Evolutionary conservation across 1,140 invertebrate species (phyloP), one percentile per base, ranked within the genome.

Genomic region (Subanguina moxae): DNA sequence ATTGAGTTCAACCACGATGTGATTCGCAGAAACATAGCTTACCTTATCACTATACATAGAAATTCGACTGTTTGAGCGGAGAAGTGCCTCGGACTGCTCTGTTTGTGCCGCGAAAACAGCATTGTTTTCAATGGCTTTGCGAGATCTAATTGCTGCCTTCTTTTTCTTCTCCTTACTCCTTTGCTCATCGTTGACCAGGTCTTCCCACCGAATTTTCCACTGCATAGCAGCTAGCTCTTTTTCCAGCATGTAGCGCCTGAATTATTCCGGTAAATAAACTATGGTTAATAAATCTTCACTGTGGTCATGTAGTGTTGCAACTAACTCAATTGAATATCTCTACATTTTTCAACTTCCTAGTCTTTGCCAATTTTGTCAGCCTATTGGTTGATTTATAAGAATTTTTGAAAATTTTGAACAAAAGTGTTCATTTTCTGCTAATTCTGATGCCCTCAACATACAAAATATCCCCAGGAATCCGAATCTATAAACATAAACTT

Each of bases 171-270:
- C 65, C 67, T 78, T 63, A 65, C 63, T 21, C n/a, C 67, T 15
- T 52, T 58, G 9, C 19, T 78, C 70, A 48, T 78, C 72, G 28
- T 69, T 70, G 48, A 78, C 80, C 17, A 93, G 87, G 70, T 95
- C 92, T 65, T 89, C 88, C 87, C 90, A 90, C 70, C 88, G 87
- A 0, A 97, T 89, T 76, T 90, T 89, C 94, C 94, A 97, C 23
- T 90, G 91, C 91, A 94, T 94, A 30, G 92, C 91, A 0, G 90
- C 91, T 66, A 97, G 89, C 84, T 94, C 93, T 0, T 90, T 89
- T 83, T 96, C 93, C 23, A 93, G 84, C 80, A 91, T 92, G 82
- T 91, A 92, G 82, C 92, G 91, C 76, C 93, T 94, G 57, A 74
- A 80, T n/a, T 46, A 52, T 70, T 68, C 48, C 8, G 46, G 48